Evolutionary conservation across 2,888 invertebrate genomes (phyloP).

Genomic region (Cartodere bifasciata): DNA sequence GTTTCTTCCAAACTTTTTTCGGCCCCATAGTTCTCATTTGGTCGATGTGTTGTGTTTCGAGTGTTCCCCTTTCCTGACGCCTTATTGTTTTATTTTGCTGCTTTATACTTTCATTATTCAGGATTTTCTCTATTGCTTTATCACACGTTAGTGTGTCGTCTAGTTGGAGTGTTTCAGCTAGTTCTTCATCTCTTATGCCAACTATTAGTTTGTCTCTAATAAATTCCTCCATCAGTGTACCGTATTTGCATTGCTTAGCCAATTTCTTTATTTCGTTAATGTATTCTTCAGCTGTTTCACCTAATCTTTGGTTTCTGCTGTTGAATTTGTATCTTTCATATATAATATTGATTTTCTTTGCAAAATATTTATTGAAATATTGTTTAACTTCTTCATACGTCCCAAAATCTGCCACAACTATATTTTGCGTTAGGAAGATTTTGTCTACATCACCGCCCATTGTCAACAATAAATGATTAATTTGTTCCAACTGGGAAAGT

Average conservation of each 20-base stretch:
- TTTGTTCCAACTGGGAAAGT: too few relatives aligned
- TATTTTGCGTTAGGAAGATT: too few relatives aligned
- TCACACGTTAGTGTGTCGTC: conserved; percentile 15
- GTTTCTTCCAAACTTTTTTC: conserved; percentile 2
- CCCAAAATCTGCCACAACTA: too few relatives aligned
- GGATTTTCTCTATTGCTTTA: conserved; percentile 14
- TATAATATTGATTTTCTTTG: too few relatives aligned
- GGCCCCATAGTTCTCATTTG: conserved; percentile 2
- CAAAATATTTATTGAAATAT: too few relatives aligned
- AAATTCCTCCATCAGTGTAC: conserved; percentile 16
- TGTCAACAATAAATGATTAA: too few relatives aligned
- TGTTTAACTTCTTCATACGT: too few relatives aligned
- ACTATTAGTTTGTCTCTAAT: conserved; percentile 20
- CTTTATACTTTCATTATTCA: conserved; percentile 14
- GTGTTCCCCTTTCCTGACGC: background rate
- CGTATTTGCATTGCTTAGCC: conserved; percentile 17
- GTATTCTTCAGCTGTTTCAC: too few relatives aligned
- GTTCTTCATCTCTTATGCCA: conserved; percentile 16
- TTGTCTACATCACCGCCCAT: too few relatives aligned
- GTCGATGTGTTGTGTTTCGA: background rate
- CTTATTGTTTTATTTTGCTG: conserved; percentile 12
- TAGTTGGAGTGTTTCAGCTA: conserved; percentile 16
- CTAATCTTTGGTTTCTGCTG: too few relatives aligned
- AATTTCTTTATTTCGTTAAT: too few relatives aligned
- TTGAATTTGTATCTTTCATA: too few relatives aligned